Percentiles rank a stretch among this genome's conserved stretches.
Evolutionary conservation across 2,113 vertebrate genomes (phyloP).

Genomic region (Trichomycterus rosablanca): DNA sequence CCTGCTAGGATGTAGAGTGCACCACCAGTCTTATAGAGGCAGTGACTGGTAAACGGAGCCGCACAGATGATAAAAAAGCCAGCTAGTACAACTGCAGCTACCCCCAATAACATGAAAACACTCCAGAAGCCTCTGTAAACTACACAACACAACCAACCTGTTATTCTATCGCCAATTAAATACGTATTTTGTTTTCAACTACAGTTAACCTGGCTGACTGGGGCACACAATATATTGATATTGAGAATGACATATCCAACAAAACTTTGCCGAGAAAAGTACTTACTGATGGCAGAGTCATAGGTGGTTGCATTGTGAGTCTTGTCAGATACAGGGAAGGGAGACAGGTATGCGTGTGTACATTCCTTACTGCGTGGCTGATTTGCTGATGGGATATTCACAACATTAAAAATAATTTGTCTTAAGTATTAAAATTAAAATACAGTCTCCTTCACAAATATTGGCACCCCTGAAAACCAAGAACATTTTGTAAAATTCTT

Average conservation of each 20-base stretch:
- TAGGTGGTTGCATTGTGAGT: slow-evolving; percentile 81
- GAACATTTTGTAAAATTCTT: too few relatives aligned
- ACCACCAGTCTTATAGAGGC: slow-evolving; percentile 88
- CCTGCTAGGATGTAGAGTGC: slow-evolving; percentile 81
- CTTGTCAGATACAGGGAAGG: slow-evolving; percentile 79
- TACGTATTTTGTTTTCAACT: background rate
- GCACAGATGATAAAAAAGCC: slow-evolving; percentile 94
- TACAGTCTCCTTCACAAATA: too few relatives aligned
- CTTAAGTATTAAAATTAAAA: too few relatives aligned
- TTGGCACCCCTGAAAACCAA: too few relatives aligned
- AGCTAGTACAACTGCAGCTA: slow-evolving; percentile 71
- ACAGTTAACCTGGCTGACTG: background rate
- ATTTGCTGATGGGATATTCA: slow-evolving; percentile 69
- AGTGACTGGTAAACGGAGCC: slow-evolving; percentile 84
- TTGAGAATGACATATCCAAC: background rate
- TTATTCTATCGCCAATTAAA: background rate
- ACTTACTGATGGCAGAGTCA: slow-evolving; percentile 87
- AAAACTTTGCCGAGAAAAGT: background rate
- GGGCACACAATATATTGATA: background rate
- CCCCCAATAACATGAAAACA: slow-evolving; percentile 85
- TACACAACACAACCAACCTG: slow-evolving; percentile 44
- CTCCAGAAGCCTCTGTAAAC: slow-evolving; percentile 97
- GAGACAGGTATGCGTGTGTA: slow-evolving; percentile 83
- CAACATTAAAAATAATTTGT: background rate
- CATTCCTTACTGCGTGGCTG: slow-evolving; percentile 82